Conservation (phyloP, 2,888 invertebrate genomes). For the Aethes cnicana region DNA sequence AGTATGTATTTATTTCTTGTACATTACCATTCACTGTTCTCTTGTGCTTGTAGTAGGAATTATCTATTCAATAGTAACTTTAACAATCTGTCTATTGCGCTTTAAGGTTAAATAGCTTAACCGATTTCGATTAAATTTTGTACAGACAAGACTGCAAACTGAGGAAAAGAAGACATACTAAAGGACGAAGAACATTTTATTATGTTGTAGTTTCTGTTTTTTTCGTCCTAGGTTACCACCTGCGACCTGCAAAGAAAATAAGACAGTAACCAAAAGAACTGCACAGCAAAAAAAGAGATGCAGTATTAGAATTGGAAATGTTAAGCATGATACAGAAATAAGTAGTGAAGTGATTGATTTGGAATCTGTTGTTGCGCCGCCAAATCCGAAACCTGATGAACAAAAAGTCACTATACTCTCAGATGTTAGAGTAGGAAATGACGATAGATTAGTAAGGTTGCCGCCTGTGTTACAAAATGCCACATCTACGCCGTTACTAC, state of each 20-base stretch:
- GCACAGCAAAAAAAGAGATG: conserved; percentile 37
- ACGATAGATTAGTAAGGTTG: conserved; percentile 39
- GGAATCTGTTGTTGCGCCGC: conserved; percentile 33
- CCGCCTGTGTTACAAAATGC: conserved; percentile 46
- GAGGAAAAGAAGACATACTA: no score
- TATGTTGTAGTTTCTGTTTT: neutral
- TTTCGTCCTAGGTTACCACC: conserved; percentile 43
- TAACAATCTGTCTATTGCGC: no score
- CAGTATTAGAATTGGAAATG: conserved; percentile 38
- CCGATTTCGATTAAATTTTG: no score
- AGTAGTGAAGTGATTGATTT: conserved; percentile 22
- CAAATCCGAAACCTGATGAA: conserved; percentile 46
- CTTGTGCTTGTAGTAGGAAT: no score
- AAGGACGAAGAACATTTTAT: no score
- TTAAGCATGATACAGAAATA: conserved; percentile 31
- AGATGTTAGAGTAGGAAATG: conserved; percentile 63
- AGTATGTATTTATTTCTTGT: no score
- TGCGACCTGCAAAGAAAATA: conserved; percentile 41
- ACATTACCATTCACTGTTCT: no score
- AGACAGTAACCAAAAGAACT: conserved; percentile 34
- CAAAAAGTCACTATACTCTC: conserved; percentile 70
- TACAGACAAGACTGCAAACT: no score
- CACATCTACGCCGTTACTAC: conserved; percentile 59
- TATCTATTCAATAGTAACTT: no score
- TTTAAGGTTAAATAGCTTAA: no score